Base-by-base conservation (phyloP, 2,888 invertebrate species). In the Griposia aprilina region DNA sequence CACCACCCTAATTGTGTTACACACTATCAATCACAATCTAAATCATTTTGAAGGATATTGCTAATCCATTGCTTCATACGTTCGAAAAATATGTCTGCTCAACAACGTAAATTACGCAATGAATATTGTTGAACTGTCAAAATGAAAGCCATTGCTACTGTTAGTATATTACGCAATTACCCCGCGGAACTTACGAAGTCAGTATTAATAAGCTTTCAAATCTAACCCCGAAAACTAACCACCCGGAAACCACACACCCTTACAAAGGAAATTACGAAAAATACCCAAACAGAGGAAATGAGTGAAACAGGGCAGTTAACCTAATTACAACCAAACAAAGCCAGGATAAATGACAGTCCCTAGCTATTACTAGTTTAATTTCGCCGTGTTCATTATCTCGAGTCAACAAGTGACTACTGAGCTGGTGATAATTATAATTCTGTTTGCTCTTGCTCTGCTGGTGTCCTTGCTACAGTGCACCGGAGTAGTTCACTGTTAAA, bases 401-500 rank as follows among this genome's bases (percentile, higher is more conserved):
- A 86, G 81, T 85, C 82, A 85, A 83, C 82, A 85, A 80, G 75
- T 82, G 75, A 65, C 77, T 82, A 82, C 74, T 87, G 83, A 86
- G 77, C 81, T 78, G 78, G 73, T 80, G 74, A 83, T 80, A 74
- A 75, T 80, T 80, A 84, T 83, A 78, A 86, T 84, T 79, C 20
- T 72, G 55, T 82, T 82, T 71, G 50, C 55, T 57, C 45, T 45
- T 73, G 45, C 41, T 70, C 36, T 41, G 0, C 41, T 41, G 41
- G 41, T 41, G 41, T 41, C 41, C 41, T 41, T 41, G 41, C 41
- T 5, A 41, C 41, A 2, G 41, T 41, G 41, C 41, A 41, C 26
- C 26, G 26, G 26, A 26, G 57, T 23, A 7, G 30, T 74, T n/a
- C 71, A 59, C 36, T 6, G 26, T 36, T 20, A 26, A 11, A 41